Percentiles rank a stretch among this genome's conserved stretches.
These are phyloP conservation scores for Hippocampus kuda DNA, from an alignment of 2,797 vertebrate genomes.

Conservation along the genomic window DNA sequence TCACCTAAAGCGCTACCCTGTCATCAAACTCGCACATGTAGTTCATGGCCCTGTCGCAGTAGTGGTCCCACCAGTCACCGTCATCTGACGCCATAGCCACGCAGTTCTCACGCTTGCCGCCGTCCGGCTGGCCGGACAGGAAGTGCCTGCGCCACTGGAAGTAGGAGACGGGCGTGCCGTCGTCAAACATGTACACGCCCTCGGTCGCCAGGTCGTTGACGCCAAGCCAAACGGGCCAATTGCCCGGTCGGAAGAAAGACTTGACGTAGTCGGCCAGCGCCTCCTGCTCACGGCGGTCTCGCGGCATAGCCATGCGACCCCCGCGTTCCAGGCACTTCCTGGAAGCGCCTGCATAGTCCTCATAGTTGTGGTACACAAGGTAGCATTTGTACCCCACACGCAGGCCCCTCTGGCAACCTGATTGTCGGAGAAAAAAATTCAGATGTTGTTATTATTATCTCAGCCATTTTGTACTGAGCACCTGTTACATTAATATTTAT, in stretches of 20 bases:
- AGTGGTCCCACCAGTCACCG: slow-evolving; percentile 91
- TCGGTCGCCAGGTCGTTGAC: slow-evolving; percentile 78
- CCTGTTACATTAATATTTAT: too few relatives aligned
- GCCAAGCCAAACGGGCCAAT: slow-evolving; percentile 87
- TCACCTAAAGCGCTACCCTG: slow-evolving; percentile 52
- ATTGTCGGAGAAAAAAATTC: neutral
- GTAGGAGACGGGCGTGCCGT: slow-evolving; percentile 74
- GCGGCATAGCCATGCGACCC: slow-evolving; percentile 79
- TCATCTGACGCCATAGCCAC: slow-evolving; percentile 83
- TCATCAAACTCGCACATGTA: slow-evolving; percentile 81
- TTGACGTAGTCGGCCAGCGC: slow-evolving; percentile 72
- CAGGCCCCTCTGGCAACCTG: slow-evolving; percentile 79
- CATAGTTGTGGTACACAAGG: slow-evolving; percentile 71
- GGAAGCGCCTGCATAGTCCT: slow-evolving; percentile 70
- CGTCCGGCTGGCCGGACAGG: slow-evolving; percentile 83
- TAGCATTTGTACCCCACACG: slow-evolving; percentile 78
- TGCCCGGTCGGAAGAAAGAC: slow-evolving; percentile 71
- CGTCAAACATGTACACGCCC: slow-evolving; percentile 81
- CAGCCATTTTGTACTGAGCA: too few relatives aligned
- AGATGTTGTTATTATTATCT: neutral
- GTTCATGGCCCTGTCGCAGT: slow-evolving; percentile 80
- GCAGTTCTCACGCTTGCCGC: slow-evolving; percentile 80
- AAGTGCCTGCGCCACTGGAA: slow-evolving; percentile 85
- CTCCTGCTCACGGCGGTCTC: slow-evolving; percentile 74
- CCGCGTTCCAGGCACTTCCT: slow-evolving; percentile 72